Conservation (phyloP, 2,888 invertebrate species). For the Notodonta dromedarius region DNA sequence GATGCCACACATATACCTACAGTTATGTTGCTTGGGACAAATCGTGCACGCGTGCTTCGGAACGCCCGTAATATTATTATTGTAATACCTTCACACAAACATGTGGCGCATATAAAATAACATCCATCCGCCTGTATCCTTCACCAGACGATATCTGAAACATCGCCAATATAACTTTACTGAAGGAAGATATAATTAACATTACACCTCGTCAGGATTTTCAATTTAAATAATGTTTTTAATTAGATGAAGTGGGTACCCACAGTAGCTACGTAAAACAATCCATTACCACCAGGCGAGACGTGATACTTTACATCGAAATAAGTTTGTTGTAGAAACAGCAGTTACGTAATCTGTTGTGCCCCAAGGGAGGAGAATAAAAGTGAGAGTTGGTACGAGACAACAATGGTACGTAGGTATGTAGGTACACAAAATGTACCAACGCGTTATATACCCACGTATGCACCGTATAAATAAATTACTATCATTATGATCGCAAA, state of each 20-base stretch:
- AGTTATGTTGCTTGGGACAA: neutral
- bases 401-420: neutral
- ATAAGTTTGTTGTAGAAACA: slow-evolving; percentile 38
- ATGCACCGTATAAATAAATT: too few relatives aligned
- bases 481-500: too few relatives aligned
- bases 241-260: slow-evolving; percentile 38
- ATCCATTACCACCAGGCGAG: slow-evolving; percentile 26
- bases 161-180: too few relatives aligned
- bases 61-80: neutral
- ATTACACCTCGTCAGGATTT: slow-evolving; percentile 25
- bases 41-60: neutral
- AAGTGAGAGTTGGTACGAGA: slow-evolving; percentile 3
- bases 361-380: slow-evolving; percentile 15
- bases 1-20: neutral
- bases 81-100: neutral
- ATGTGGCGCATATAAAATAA: slow-evolving; percentile 9
- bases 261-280: slow-evolving; percentile 20
- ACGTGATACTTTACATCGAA: slow-evolving; percentile 36
- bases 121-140: too few relatives aligned
- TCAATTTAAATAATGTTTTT: slow-evolving; percentile 49
- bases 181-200: too few relatives aligned
- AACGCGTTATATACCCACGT: neutral
- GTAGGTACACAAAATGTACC: neutral
- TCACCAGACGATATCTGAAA: too few relatives aligned
- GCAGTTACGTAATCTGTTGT: slow-evolving; percentile 25